Base-by-base conservation (phyloP, 2,113 vertebrate genomes). In the Forbesichthys papilliferus region DNA sequence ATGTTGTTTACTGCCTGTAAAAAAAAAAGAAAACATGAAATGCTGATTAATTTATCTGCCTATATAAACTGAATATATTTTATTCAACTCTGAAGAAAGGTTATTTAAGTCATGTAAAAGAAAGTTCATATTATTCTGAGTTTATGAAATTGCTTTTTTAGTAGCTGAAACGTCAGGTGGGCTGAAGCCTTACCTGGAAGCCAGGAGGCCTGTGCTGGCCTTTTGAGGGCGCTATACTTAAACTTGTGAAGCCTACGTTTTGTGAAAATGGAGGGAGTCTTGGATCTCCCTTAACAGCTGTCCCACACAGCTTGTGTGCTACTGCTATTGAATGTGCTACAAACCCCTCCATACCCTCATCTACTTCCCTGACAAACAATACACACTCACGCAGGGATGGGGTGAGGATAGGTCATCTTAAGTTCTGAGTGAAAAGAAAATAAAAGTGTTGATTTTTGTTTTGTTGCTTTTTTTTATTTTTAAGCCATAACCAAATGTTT, bases 1-100 rank as follows among this genome's bases (percentile, higher is more conserved):
- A 89, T 71, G 64, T 70, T 72, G 80, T 85, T 88, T 77, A 88
- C 73, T 84, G 83, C 84, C 84, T 83, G 86, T 86, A 88, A 78
- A 5, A 49, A 83, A 63, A 69, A 62, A 63, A 71, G 48, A 78
- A 75, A 73, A 78, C 54, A 82, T 57, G 46, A 82, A 80, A 84
- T 73, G 79, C 84, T 88, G 87, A 79, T 74, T 88, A 86, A 85
- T 66, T 69, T 84, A 86, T 87, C 68, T 82, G 85, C 84, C 81
- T 83, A 87, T 92, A 80, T 89, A 88, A 90, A 87, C 83, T 52
- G 71, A 87, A 84, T 79, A 88, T 84, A 86, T 90, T 86, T 85
- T 86, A 86, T 77, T 80, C 66, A 66, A 82, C 79, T 84, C 85
- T 61, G 72, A 84, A 82, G 79, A 87, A 68, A 88, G 70, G 79